phyloP scores from a whole-genome alignment of 2,113 vertebrate species.

The Mastomys natalensis region DNA sequence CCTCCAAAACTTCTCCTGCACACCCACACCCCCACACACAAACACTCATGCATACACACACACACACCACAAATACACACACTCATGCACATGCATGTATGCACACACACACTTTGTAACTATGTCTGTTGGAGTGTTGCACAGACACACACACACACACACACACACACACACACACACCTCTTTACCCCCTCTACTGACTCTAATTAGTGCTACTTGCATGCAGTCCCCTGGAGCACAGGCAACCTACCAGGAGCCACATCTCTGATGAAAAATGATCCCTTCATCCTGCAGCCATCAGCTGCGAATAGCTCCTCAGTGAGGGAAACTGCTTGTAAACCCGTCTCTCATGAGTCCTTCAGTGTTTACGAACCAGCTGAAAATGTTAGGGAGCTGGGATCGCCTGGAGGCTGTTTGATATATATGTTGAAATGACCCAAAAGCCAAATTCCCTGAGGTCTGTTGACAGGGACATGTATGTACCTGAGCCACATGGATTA shows the following conservation, averaged over 20 bases:
- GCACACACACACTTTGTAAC: background rate
- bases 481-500: background rate
- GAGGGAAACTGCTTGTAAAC: background rate
- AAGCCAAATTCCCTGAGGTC: background rate
- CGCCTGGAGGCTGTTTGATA: background rate
- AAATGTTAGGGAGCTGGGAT: background rate
- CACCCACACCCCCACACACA: background rate
- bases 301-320: background rate
- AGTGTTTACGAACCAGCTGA: background rate
- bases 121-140: no score
- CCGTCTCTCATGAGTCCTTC: background rate
- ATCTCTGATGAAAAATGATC: background rate
- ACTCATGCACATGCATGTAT: background rate
- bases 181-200: background rate
- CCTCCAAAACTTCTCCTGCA: background rate
- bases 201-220: background rate
- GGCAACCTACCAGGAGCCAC: background rate
- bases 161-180: background rate
- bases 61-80: background rate
- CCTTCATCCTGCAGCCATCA: background rate
- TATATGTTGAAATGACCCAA: background rate
- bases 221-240: background rate
- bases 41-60: background rate
- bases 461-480: background rate
- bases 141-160: background rate